phyloP scores from a whole-genome alignment of 2,888 invertebrate genomes.

The Eupithecia pulchellata region DNA sequence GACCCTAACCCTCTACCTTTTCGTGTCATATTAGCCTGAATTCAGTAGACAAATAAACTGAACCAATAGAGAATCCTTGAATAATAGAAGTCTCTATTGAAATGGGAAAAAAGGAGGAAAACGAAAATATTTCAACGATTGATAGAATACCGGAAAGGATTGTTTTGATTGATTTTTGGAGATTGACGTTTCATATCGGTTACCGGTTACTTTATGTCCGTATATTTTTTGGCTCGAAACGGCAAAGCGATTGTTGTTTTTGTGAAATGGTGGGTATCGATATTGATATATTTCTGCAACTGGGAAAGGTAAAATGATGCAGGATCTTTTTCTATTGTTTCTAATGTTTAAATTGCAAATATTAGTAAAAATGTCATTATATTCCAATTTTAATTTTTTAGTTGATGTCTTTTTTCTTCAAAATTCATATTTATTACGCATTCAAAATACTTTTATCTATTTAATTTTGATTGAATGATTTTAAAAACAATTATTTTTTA shows the following conservation, averaged over 20 bases:
- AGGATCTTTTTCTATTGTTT: no score
- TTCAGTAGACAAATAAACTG: constrained; percentile 7
- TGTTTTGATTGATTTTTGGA: constrained; percentile 40
- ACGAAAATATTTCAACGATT: constrained; percentile 43
- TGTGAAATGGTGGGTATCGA: constrained; percentile 1
- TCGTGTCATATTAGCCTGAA: neutral
- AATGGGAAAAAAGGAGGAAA: constrained; percentile 37
- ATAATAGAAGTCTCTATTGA: constrained; percentile 10
- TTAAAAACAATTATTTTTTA: no score
- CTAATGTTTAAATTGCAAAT: neutral
- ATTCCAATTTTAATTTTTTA: neutral
- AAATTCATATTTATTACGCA: no score
- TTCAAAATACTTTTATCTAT: no score
- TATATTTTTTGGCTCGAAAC: constrained; percentile 15
- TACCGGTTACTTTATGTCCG: constrained; percentile 17
- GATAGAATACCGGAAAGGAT: constrained; percentile 40
- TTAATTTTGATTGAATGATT: no score
- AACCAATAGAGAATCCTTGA: constrained; percentile 4
- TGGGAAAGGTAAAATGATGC: neutral
- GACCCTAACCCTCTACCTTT: neutral
- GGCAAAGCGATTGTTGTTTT: constrained; percentile 10
- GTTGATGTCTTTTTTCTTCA: no score
- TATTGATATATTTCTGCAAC: neutral
- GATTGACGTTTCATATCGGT: constrained; percentile 29
- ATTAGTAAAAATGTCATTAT: neutral